Evolutionary conservation across 2,113 vertebrate genomes (phyloP).

Genomic region (Cavia aperea): DNA sequence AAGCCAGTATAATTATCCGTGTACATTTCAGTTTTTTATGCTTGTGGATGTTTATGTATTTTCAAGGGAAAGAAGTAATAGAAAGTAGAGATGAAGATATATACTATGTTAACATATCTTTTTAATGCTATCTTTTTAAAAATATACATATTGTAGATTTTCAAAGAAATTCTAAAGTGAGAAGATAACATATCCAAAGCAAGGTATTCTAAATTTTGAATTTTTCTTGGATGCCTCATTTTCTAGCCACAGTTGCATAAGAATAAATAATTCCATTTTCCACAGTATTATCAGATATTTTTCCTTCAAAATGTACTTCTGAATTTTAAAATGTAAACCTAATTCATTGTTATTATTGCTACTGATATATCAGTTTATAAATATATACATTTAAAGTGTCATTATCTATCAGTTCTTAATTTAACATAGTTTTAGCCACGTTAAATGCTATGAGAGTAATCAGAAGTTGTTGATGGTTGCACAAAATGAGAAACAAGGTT

Average conservation of each 20-base stretch:
- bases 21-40: slow-evolving; percentile 37
- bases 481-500: background rate
- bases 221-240: background rate
- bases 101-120: background rate
- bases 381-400: background rate
- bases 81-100: slow-evolving; percentile 6
- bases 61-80: slow-evolving; percentile 28
- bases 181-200: slow-evolving; percentile 13
- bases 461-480: background rate
- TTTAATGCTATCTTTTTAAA: slow-evolving; percentile 8
- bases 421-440: background rate
- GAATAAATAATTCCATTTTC: background rate
- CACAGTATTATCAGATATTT: background rate
- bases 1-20: slow-evolving; percentile 16
- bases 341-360: slow-evolving; percentile 28
- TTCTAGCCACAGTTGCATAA: background rate
- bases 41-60: background rate
- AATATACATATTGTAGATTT: slow-evolving; percentile 14
- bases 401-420: background rate
- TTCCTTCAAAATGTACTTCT: slow-evolving; percentile 14
- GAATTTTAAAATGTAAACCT: background rate
- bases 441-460: background rate
- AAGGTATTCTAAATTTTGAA: background rate
- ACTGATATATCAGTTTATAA: background rate
- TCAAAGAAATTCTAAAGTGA: slow-evolving; percentile 14